Percentiles rank a stretch among this genome's conserved stretches.
phyloP scores from a whole-genome alignment of 2,113 vertebrate species.

The Prolemur simus region DNA sequence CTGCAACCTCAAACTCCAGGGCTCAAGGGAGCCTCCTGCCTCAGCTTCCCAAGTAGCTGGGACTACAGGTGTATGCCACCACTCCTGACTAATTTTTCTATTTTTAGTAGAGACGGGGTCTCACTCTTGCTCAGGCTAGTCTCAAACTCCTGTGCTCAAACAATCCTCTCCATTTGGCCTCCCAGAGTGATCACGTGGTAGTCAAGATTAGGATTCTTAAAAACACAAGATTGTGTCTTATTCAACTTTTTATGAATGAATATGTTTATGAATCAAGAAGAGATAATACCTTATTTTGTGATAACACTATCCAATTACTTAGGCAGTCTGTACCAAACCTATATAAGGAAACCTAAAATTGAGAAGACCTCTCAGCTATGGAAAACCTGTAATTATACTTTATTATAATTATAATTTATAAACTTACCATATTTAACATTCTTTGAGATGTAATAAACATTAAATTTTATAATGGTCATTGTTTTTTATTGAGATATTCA shows the following conservation, averaged over 20 bases:
- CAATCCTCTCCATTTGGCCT: too few species aligned
- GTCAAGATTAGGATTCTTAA: background rate
- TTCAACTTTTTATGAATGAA: background rate
- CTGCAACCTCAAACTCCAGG: too few species aligned
- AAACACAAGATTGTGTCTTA: background rate
- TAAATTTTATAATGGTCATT: background rate
- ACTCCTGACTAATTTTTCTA: too few species aligned
- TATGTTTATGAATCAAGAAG: background rate
- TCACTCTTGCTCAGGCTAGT: too few species aligned
- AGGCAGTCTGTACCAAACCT: background rate
- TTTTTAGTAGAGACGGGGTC: too few species aligned
- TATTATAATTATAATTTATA: conserved; percentile 9
- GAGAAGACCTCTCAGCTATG: background rate
- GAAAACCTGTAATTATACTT: background rate
- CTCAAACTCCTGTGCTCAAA: too few species aligned
- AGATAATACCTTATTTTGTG: background rate
- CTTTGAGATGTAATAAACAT: background rate
- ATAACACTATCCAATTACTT: background rate
- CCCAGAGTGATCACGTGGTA: too few species aligned
- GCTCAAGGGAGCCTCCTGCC: too few species aligned
- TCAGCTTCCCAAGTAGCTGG: too few species aligned
- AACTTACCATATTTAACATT: conserved; percentile 4
- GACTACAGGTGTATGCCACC: too few species aligned
- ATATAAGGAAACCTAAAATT: conserved; percentile 7
- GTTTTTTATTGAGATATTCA: conserved; percentile 5